These are phyloP conservation scores for Phataginus tricuspis DNA, from an alignment of 2,797 vertebrate species.

Conservation along the genomic window DNA sequence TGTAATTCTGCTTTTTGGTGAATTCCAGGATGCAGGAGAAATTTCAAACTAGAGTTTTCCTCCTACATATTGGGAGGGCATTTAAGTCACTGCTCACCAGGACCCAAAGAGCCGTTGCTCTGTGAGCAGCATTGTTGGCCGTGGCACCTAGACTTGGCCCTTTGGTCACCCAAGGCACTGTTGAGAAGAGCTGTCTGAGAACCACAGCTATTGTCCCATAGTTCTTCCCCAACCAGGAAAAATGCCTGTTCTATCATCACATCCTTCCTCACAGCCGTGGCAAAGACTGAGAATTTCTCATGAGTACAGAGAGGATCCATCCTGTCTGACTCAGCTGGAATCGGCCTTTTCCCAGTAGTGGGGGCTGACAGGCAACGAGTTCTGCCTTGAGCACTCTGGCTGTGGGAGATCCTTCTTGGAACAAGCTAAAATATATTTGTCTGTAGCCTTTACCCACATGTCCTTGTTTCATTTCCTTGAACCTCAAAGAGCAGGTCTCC, in stretches of 20 bases:
- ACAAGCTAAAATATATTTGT: neutral
- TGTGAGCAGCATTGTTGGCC: neutral
- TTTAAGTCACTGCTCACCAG: neutral
- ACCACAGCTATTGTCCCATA: constrained; percentile 62
- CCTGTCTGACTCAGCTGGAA: constrained; percentile 30
- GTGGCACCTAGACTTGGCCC: neutral
- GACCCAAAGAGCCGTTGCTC: neutral
- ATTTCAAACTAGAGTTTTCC: neutral
- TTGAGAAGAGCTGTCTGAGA: constrained; percentile 25
- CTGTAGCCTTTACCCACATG: neutral
- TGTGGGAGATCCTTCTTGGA: constrained; percentile 22
- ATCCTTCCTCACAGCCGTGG: constrained; percentile 55
- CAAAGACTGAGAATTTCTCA: constrained; percentile 15
- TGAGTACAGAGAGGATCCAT: constrained; percentile 12
- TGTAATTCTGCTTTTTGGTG: neutral
- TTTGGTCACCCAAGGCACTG: neutral
- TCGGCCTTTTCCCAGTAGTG: neutral
- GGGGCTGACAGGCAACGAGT: neutral
- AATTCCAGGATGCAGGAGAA: neutral
- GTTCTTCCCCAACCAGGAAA: constrained; percentile 71
- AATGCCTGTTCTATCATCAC: neutral
- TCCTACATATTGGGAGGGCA: neutral
- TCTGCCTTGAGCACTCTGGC: neutral
- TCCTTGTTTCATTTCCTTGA: neutral
- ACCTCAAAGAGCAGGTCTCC: neutral